phyloP scores from a whole-genome alignment of 2,797 vertebrate species.

The Lithobates sylvaticus region DNA sequence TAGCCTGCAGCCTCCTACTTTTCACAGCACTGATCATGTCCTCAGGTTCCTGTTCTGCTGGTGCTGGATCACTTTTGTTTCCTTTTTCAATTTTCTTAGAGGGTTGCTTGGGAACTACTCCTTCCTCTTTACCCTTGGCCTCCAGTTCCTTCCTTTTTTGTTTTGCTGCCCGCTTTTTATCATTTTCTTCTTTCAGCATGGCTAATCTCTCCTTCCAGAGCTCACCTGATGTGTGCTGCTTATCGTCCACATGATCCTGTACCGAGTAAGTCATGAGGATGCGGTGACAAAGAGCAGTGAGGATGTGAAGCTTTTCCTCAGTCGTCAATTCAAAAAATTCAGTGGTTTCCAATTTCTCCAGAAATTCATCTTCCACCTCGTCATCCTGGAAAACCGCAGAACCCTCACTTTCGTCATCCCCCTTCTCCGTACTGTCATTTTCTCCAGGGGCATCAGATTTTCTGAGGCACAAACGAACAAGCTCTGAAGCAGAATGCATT shows the following conservation, averaged over 20 bases:
- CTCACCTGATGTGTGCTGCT: conserved; percentile 89
- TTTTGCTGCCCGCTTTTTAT: conserved; percentile 91
- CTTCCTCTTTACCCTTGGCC: conserved; percentile 80
- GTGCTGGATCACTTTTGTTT: conserved; percentile 73
- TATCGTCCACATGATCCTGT: conserved; percentile 93
- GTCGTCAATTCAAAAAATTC: conserved; percentile 94
- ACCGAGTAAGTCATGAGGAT: conserved; percentile 98
- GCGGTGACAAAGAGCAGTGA: conserved; percentile 91
- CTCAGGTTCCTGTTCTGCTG: conserved; percentile 77
- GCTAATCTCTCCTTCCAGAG: conserved; percentile 95
- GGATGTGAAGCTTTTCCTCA: conserved; percentile 89
- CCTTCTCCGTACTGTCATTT: conserved; percentile 74
- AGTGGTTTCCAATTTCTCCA: conserved; percentile 90
- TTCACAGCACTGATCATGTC: conserved; percentile 97
- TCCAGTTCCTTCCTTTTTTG: conserved; percentile 90
- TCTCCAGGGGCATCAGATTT: conserved; percentile 90
- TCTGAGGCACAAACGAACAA: conserved; percentile 92
- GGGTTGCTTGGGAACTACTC: not conserved
- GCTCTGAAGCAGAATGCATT: conserved; percentile 91
- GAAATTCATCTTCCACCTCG: conserved; percentile 89
- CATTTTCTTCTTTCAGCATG: conserved; percentile 91
- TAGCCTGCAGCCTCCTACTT: conserved; percentile 89
- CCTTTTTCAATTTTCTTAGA: conserved; percentile 74
- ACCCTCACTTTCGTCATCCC: conserved; percentile 80
- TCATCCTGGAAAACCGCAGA: conserved; percentile 83